These are phyloP conservation scores for Andrena camellia DNA, from an alignment of 2,888 invertebrate genomes.

Conservation along the genomic window DNA sequence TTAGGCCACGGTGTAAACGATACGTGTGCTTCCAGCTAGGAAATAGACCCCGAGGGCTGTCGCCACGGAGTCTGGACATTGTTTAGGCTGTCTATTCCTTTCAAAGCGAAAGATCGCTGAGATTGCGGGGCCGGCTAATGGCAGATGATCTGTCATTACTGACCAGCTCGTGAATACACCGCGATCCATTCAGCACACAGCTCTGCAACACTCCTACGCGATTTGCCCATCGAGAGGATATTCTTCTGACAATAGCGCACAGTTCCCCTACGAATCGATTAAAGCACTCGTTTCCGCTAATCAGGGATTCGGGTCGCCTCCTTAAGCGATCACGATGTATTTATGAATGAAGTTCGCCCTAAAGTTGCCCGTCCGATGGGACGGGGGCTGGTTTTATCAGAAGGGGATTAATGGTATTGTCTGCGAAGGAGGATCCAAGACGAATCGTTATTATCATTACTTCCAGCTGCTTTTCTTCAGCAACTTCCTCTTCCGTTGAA, in stretches of 20 bases:
- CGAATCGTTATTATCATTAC: constrained; percentile 57
- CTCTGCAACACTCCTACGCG: too few species aligned
- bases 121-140: constrained; percentile 17
- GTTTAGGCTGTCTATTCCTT: constrained; percentile 23
- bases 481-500: neutral
- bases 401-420: constrained; percentile 55
- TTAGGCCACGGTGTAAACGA: constrained; percentile 24
- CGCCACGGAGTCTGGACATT: constrained; percentile 11
- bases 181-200: too few species aligned
- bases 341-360: constrained; percentile 45
- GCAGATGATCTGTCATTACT: constrained; percentile 19
- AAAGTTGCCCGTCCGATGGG: constrained; percentile 8
- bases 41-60: neutral
- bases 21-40: constrained; percentile 14
- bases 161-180: too few species aligned
- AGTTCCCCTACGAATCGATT: neutral
- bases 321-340: constrained; percentile 27
- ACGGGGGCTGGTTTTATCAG: constrained; percentile 36
- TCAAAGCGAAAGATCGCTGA: constrained; percentile 6
- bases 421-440: constrained; percentile 48
- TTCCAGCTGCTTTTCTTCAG: constrained; percentile 49
- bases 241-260: neutral
- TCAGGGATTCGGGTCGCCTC: constrained; percentile 1
- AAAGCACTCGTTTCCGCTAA: neutral
- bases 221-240: too few species aligned